Percentiles rank a stretch among this genome's conserved stretches.
phyloP scores from a whole-genome alignment of 2,888 invertebrate genomes.

The Sialis fuliginosa region DNA sequence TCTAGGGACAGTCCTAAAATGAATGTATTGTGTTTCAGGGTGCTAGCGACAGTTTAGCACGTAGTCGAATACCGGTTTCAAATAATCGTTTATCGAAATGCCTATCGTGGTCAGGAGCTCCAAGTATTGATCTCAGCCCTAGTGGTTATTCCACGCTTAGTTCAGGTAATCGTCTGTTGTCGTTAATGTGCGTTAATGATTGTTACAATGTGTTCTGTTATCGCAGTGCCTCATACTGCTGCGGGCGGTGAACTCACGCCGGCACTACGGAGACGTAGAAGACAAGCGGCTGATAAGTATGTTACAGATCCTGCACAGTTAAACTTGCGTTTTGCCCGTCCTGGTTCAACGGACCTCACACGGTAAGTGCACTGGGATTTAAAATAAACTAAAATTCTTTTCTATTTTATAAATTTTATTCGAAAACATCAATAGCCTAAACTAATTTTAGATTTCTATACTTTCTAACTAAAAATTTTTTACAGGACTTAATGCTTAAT shows the following conservation, averaged over 20 bases:
- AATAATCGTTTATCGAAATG: constrained; percentile 40
- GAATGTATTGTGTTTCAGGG: constrained; percentile 1
- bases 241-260: constrained; percentile 28
- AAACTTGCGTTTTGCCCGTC: constrained; percentile 62
- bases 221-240: constrained; percentile 2
- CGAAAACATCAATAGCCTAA: background rate
- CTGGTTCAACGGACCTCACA: constrained; percentile 25
- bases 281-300: constrained; percentile 65
- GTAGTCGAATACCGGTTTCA: constrained; percentile 49
- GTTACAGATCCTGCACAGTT: constrained; percentile 70
- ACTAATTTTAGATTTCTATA: too few species aligned
- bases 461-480: too few species aligned
- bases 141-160: background rate
- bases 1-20: background rate
- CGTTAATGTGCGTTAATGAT: background rate
- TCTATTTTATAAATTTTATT: background rate
- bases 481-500: too few species aligned
- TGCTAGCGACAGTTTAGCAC: constrained; percentile 14
- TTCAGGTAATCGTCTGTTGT: background rate
- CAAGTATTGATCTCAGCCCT: constrained; percentile 4
- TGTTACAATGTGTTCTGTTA: background rate
- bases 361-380: background rate
- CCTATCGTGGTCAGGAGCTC: constrained; percentile 46
- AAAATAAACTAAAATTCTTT: background rate
- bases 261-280: constrained; percentile 50